Evolutionary conservation across 2,888 invertebrate genomes (phyloP).

Genomic region (Synergus japonicus): DNA sequence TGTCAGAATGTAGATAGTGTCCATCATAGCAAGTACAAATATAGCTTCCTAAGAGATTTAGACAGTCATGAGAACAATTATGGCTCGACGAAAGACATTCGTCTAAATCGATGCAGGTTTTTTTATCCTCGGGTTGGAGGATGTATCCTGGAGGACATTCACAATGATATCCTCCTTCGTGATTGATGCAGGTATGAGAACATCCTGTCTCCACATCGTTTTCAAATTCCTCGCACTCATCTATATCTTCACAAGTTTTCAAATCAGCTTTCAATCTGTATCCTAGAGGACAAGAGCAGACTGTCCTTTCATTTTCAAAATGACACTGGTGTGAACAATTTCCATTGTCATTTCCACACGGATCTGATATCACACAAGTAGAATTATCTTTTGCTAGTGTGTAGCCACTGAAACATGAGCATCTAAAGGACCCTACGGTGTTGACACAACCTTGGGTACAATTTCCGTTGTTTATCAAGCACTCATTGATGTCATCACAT

Average conservation of each 20-base stretch:
- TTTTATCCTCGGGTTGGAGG: constrained; percentile 72
- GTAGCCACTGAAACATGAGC: constrained; percentile 76
- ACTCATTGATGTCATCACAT: constrained; percentile 77
- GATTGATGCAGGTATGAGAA: constrained; percentile 78
- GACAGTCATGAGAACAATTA: constrained; percentile 69
- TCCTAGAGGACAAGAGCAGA: constrained; percentile 80
- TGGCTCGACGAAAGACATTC: constrained; percentile 71
- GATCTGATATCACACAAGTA: constrained; percentile 66
- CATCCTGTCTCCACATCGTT: constrained; percentile 73
- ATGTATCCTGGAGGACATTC: constrained; percentile 78
- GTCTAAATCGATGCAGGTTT: constrained; percentile 77
- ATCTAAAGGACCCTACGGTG: constrained; percentile 76
- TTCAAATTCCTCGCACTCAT: constrained; percentile 73
- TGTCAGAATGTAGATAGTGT: constrained; percentile 69
- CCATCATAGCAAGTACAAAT: constrained; percentile 72
- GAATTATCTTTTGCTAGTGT: constrained; percentile 63
- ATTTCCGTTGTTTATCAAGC: constrained; percentile 78
- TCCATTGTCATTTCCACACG: constrained; percentile 68
- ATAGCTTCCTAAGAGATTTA: constrained; percentile 72
- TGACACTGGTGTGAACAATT: constrained; percentile 79
- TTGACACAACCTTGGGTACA: constrained; percentile 79
- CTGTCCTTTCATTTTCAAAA: constrained; percentile 74
- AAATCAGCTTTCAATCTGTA: constrained; percentile 72
- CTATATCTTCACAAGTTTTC: constrained; percentile 73
- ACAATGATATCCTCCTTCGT: constrained; percentile 79